phyloP scores from a whole-genome alignment of 2,888 invertebrate genomes.

The Exocentrus adspersus region DNA sequence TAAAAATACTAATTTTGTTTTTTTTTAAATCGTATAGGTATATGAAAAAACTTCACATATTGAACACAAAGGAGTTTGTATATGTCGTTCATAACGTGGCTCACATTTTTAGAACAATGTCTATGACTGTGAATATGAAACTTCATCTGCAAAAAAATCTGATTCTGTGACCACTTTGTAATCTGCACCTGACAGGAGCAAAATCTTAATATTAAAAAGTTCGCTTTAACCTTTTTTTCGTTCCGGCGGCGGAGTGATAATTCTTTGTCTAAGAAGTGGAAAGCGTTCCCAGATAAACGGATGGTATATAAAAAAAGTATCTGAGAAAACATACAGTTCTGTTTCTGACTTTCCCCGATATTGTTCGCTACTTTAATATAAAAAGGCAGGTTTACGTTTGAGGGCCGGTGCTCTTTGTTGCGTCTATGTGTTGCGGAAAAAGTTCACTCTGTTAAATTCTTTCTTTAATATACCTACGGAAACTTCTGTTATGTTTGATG shows the following conservation, averaged over 20 bases:
- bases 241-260: slow-evolving; percentile 20
- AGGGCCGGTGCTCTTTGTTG: slow-evolving; percentile 6
- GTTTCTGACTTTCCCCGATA: slow-evolving; percentile 18
- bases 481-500: neutral
- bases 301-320: slow-evolving; percentile 16
- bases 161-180: too few relatives aligned
- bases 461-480: slow-evolving; percentile 4
- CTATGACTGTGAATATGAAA: too few relatives aligned
- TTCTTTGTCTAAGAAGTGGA: slow-evolving; percentile 17
- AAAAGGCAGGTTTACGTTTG: slow-evolving; percentile 17
- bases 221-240: slow-evolving; percentile 9
- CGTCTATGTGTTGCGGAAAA: slow-evolving; percentile 7
- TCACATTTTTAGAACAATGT: too few relatives aligned
- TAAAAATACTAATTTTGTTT: too few relatives aligned
- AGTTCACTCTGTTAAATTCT: slow-evolving; percentile 9
- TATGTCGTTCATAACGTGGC: too few relatives aligned
- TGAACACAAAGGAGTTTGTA: too few relatives aligned
- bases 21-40: too few relatives aligned
- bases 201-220: slow-evolving; percentile 21
- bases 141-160: too few relatives aligned
- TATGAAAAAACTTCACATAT: too few relatives aligned
- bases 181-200: slow-evolving; percentile 10
- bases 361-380: slow-evolving; percentile 8
- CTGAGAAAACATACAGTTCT: slow-evolving; percentile 14
- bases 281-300: slow-evolving; percentile 10